These are phyloP conservation scores for Arnoldichthys spilopterus DNA, from an alignment of 2,797 vertebrate species.

Conservation along the genomic window DNA sequence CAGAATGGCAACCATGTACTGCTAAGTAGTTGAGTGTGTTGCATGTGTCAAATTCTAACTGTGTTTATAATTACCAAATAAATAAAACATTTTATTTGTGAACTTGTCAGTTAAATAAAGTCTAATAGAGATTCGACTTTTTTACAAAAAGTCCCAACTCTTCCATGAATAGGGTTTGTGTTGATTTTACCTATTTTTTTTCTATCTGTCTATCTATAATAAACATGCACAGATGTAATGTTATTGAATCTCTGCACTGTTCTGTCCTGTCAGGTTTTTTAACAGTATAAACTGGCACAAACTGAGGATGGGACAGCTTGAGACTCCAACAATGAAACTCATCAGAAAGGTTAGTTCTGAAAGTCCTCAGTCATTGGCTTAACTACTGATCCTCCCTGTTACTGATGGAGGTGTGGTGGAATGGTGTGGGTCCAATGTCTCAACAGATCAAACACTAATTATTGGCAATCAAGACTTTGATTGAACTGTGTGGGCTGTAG, in stretches of 20 bases:
- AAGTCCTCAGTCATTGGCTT: neutral
- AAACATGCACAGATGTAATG: neutral
- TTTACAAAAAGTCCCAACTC: too few species aligned
- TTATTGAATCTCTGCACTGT: neutral
- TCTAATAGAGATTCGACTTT: too few species aligned
- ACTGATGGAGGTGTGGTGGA: neutral
- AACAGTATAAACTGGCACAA: constrained; percentile 82
- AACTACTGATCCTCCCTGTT: too few species aligned
- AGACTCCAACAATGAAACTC: constrained; percentile 78
- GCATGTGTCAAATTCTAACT: too few species aligned
- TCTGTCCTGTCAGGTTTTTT: constrained; percentile 76
- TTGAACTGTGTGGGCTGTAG: too few species aligned
- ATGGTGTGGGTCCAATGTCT: neutral
- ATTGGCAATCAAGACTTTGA: too few species aligned
- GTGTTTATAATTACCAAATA: too few species aligned
- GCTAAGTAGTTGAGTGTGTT: too few species aligned
- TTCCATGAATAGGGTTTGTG: too few species aligned
- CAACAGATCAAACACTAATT: neutral
- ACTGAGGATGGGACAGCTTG: constrained; percentile 77
- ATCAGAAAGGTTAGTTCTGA: constrained; percentile 73
- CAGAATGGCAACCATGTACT: too few species aligned
- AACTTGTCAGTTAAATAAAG: too few species aligned
- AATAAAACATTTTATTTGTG: too few species aligned
- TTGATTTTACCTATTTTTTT: neutral
- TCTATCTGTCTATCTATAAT: neutral